Base-by-base conservation (phyloP, 2,888 invertebrate species). In the Cataglyphis livida region DNA sequence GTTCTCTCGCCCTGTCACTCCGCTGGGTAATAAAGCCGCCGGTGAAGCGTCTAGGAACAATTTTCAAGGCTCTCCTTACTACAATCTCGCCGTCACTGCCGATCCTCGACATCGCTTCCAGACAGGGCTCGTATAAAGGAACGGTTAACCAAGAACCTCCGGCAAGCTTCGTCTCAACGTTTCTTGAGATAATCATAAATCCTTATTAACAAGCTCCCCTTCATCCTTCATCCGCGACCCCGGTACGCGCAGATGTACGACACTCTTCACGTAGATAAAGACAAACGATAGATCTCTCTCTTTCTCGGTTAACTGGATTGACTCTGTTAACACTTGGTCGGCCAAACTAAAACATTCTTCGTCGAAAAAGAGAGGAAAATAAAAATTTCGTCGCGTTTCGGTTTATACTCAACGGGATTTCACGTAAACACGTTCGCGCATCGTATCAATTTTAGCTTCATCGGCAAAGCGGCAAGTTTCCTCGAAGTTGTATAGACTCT, bases 161-260 rank as follows among this genome's bases (percentile, higher is more conserved):
- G 44, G 57, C 73, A 73, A 62, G 28, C 81, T 73, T 44, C 25
- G 48, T 86, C 88, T 89, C 85, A 85, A 87, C 83, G 82, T 86
- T 87, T 84, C 71, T 84, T 68, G 75, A 68, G 86, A 87, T 85
- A 62, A 90, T 88, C 88, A 83, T 90, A 90, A 90, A 90, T 89
- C 74, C 65, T 65, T 88, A 89, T 90, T 90, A 90, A 90, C 89
- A 85, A 84, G 89, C 65, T 71, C 65, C 57, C 78, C 62, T 87
- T 84, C 81, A 74, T 82, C 75, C 62, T 87, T 84, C 81, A 74
- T 82, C 75, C 81, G 18, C 25, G 32, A 54, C 18, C 28, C 59
- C 18, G 18, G 18, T n/a, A 48, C n/a, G 18, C n/a, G 41, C 51
- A 54, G 15, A 12, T 54, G 5, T 44, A 41, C 3, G 41, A 12